Evolutionary conservation across 2,888 invertebrate species (phyloP).

Genomic region (Cheilosia variabilis): DNA sequence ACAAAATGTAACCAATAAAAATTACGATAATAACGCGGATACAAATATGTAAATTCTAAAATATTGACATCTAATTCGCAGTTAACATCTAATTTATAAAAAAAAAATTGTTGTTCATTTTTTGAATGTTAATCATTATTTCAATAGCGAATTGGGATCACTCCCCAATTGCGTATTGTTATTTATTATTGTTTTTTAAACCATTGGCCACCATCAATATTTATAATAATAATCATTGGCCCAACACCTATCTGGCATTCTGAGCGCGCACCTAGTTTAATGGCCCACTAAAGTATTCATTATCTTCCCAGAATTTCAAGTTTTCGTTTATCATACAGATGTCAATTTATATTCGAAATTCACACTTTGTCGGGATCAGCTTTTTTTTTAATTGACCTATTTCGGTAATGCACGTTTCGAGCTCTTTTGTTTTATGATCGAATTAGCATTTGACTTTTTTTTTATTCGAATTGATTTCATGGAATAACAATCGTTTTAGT

Average conservation of each 20-base stretch:
- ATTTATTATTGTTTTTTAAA: slow-evolving; percentile 17
- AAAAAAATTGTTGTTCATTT: not conserved
- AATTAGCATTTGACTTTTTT: slow-evolving; percentile 30
- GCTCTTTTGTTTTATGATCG: slow-evolving; percentile 14
- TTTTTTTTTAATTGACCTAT: slow-evolving; percentile 66
- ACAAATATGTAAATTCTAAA: slow-evolving; percentile 16
- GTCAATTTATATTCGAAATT: slow-evolving; percentile 43
- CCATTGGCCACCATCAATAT: slow-evolving; percentile 9
- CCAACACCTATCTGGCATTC: slow-evolving; percentile 13
- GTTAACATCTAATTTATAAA: slow-evolving; percentile 23
- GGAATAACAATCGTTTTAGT: slow-evolving; percentile 37
- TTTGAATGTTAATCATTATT: slow-evolving; percentile 6
- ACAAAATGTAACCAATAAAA: too few relatives aligned
- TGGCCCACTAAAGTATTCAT: slow-evolving; percentile 22
- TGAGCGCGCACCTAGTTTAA: slow-evolving; percentile 14
- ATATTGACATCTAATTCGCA: slow-evolving; percentile 13
- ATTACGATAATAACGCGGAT: slow-evolving; percentile 4
- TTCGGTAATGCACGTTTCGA: slow-evolving; percentile 49
- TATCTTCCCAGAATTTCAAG: slow-evolving; percentile 37
- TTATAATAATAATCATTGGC: not conserved
- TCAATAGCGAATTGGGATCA: not conserved
- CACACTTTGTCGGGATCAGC: slow-evolving; percentile 22
- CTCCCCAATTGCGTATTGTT: slow-evolving; percentile 3
- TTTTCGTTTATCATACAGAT: slow-evolving; percentile 17
- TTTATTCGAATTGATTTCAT: not conserved